These are phyloP conservation scores for Nysson spinosus DNA, from an alignment of 2,888 invertebrate species.

Conservation along the genomic window DNA sequence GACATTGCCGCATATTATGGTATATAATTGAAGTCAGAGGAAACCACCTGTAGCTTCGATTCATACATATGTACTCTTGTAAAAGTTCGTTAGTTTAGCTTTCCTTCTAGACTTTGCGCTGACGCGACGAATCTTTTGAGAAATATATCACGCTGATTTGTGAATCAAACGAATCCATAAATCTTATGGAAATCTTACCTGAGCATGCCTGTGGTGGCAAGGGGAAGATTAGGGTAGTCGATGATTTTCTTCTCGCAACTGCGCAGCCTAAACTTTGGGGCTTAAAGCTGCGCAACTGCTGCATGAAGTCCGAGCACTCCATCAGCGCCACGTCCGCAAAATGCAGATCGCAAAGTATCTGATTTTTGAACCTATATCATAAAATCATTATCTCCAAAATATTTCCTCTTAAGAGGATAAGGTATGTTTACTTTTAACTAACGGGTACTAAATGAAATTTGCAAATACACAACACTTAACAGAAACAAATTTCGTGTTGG, in stretches of 20 bases:
- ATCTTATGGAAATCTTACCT: constrained; percentile 79
- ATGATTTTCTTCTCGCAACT: constrained; percentile 94
- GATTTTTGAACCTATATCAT: constrained; percentile 85
- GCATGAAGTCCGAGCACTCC: constrained; percentile 98
- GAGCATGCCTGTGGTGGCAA: constrained; percentile 96
- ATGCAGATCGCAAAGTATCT: constrained; percentile 96
- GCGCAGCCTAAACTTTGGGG: constrained; percentile 97
- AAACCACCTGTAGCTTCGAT: constrained; percentile 59
- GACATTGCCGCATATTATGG: constrained; percentile 29
- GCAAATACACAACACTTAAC: no score
- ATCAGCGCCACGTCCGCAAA: constrained; percentile 97
- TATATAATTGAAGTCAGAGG: constrained; percentile 40
- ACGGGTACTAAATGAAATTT: no score
- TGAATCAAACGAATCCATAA: background rate
- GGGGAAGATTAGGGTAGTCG: constrained; percentile 95
- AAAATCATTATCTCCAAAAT: no score
- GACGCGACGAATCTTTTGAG: background rate
- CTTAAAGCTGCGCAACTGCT: constrained; percentile 96
- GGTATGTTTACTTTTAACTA: no score
- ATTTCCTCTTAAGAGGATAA: no score
- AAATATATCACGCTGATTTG: constrained; percentile 5
- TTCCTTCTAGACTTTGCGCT: background rate
- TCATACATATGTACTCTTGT: constrained; percentile 35
- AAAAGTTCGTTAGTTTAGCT: constrained; percentile 30
- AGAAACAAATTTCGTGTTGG: no score